A percentile compares a stretch with the other conserved stretches of the same genome.
phyloP scores from a whole-genome alignment of 2,888 invertebrate species.

The Gibbula magus region DNA sequence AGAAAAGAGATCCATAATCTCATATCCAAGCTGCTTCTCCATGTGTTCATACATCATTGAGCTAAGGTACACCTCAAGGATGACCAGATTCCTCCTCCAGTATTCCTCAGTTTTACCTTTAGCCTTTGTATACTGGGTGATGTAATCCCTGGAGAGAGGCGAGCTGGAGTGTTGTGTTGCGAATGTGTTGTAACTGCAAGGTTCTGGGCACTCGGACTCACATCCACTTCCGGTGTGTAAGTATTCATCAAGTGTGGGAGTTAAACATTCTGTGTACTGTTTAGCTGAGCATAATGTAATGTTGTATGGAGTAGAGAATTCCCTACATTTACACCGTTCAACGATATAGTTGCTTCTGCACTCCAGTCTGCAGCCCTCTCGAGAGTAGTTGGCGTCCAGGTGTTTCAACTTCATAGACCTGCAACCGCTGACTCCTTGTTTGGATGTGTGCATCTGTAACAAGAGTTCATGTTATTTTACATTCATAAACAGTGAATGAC shows the following conservation, averaged over 20 bases:
- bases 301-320: slow-evolving; percentile 29
- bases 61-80: slow-evolving; percentile 31
- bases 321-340: slow-evolving; percentile 22
- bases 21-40: slow-evolving; percentile 29
- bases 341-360: slow-evolving; percentile 27
- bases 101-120: neutral
- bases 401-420: too few relatives aligned
- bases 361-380: slow-evolving; percentile 30
- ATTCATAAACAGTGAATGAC: too few relatives aligned
- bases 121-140: neutral
- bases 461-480: too few relatives aligned
- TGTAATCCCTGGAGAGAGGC: slow-evolving; percentile 15
- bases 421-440: too few relatives aligned
- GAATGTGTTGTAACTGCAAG: slow-evolving; percentile 30
- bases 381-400: slow-evolving; percentile 23
- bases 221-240: slow-evolving; percentile 12
- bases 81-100: slow-evolving; percentile 29
- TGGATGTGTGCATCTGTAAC: too few relatives aligned
- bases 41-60: slow-evolving; percentile 31
- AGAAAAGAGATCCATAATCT: slow-evolving; percentile 35
- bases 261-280: slow-evolving; percentile 11
- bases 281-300: slow-evolving; percentile 25
- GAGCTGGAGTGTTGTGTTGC: slow-evolving; percentile 12
- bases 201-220: slow-evolving; percentile 27
- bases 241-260: slow-evolving; percentile 12